Conservation (phyloP, 2,113 vertebrate genomes). For the Numida meleagris region DNA sequence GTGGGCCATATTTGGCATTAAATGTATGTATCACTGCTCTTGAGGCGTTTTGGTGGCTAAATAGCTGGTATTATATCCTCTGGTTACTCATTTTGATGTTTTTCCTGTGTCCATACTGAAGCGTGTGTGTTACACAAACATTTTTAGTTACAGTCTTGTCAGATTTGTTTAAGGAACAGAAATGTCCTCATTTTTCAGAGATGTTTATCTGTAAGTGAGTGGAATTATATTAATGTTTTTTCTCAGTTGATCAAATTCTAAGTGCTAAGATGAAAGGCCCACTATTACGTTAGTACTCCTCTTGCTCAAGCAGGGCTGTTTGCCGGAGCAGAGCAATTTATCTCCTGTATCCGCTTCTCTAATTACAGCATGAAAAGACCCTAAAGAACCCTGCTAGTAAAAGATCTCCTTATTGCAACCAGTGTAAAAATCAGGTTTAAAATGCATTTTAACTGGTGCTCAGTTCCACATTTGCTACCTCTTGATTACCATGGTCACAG, state of each 20-base stretch:
- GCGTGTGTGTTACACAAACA: neutral
- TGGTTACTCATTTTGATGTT: neutral
- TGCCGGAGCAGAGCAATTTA: neutral
- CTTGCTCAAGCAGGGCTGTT: conserved; percentile 15
- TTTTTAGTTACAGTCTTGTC: conserved; percentile 26
- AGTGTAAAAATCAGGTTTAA: conserved; percentile 21
- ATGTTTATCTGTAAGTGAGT: neutral
- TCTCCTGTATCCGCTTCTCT: neutral
- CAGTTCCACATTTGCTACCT: neutral
- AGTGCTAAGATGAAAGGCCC: conserved; percentile 5
- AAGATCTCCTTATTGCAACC: neutral
- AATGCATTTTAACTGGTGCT: neutral
- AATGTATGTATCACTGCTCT: neutral
- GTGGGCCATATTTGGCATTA: neutral
- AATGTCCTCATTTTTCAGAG: conserved; percentile 4
- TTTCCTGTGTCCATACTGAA: neutral
- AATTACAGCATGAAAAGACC: conserved; percentile 17
- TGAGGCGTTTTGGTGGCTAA: conserved; percentile 13
- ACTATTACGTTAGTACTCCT: neutral
- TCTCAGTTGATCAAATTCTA: neutral
- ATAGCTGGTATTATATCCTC: conserved; percentile 3
- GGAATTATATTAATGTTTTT: neutral
- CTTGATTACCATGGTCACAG: conserved; percentile 13
- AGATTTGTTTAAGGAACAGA: conserved; percentile 21
- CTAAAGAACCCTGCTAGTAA: neutral